Conservation (phyloP, 2,888 invertebrate genomes). For the Lasiommata megera region DNA sequence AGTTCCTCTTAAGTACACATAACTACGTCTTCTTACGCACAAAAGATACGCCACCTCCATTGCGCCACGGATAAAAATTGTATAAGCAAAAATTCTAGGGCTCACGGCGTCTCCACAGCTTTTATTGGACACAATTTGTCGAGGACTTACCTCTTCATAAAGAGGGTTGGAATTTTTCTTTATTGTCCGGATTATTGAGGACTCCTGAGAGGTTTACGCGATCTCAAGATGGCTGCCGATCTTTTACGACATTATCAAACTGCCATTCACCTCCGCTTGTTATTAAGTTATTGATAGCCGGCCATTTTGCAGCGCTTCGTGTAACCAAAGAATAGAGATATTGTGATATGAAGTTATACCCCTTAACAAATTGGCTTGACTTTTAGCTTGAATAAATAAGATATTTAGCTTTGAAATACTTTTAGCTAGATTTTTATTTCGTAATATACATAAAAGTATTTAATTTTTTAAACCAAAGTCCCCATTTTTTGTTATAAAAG, state of each 20-base stretch:
- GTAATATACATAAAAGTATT: too few species aligned
- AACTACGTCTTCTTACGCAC: too few species aligned
- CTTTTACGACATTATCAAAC: slow-evolving; percentile 75
- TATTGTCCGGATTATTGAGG: slow-evolving; percentile 79
- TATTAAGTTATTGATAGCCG: slow-evolving; percentile 71
- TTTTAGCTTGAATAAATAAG: not conserved
- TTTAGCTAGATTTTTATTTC: too few species aligned
- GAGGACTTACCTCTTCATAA: slow-evolving; percentile 81
- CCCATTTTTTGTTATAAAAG: too few species aligned
- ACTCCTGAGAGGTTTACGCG: slow-evolving; percentile 74
- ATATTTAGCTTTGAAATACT: too few species aligned
- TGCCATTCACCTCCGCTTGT: slow-evolving; percentile 67
- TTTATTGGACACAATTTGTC: slow-evolving; percentile 65
- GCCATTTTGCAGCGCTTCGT: slow-evolving; percentile 29
- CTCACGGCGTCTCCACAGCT: slow-evolving; percentile 44
- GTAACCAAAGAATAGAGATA: slow-evolving; percentile 29
- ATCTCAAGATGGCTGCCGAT: slow-evolving; percentile 73
- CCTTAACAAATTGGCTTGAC: slow-evolving; percentile 22
- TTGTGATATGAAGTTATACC: slow-evolving; percentile 23
- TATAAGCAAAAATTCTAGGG: slow-evolving; percentile 6
- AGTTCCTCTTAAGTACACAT: too few species aligned
- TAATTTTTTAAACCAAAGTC: too few species aligned
- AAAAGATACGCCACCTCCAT: too few species aligned
- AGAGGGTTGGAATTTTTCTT: slow-evolving; percentile 80
- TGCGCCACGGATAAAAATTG: not conserved